Conservation (phyloP, 2,888 invertebrate species). For the Mythimna ferrago region DNA sequence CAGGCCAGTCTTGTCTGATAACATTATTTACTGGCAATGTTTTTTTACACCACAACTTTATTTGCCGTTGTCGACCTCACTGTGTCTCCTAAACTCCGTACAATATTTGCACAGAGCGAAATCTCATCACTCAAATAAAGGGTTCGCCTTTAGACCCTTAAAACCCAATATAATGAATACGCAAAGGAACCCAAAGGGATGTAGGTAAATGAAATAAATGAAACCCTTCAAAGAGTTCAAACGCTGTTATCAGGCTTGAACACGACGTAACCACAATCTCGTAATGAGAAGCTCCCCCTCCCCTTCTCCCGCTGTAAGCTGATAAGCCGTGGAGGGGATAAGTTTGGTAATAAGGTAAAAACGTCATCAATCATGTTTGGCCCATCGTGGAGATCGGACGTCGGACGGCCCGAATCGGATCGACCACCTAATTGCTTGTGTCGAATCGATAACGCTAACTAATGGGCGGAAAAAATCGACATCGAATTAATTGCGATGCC, state of each 20-base stretch:
- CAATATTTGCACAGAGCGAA: constrained; percentile 60
- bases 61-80: background rate
- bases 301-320: constrained; percentile 67
- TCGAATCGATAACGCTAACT: constrained; percentile 80
- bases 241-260: constrained; percentile 78
- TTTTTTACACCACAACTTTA: background rate
- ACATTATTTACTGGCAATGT: background rate
- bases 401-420: constrained; percentile 70
- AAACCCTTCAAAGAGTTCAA: constrained; percentile 68
- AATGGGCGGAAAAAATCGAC: constrained; percentile 81
- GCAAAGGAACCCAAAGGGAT: constrained; percentile 61
- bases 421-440: constrained; percentile 82
- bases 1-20: too few relatives aligned
- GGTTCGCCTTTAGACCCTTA: constrained; percentile 53
- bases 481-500: constrained; percentile 78
- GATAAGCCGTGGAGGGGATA: constrained; percentile 68
- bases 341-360: constrained; percentile 74
- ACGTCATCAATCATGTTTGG: constrained; percentile 86
- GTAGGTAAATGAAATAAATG: constrained; percentile 66
- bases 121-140: constrained; percentile 59
- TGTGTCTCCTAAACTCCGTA: constrained; percentile 34
- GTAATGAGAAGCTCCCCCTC: constrained; percentile 75
- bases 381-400: constrained; percentile 64
- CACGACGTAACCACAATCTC: constrained; percentile 79
- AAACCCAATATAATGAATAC: constrained; percentile 61